A percentile compares a stretch with the other conserved stretches of the same genome.
phyloP scores from a whole-genome alignment of 2,113 vertebrate species.

The Stegostoma tigrinum region DNA sequence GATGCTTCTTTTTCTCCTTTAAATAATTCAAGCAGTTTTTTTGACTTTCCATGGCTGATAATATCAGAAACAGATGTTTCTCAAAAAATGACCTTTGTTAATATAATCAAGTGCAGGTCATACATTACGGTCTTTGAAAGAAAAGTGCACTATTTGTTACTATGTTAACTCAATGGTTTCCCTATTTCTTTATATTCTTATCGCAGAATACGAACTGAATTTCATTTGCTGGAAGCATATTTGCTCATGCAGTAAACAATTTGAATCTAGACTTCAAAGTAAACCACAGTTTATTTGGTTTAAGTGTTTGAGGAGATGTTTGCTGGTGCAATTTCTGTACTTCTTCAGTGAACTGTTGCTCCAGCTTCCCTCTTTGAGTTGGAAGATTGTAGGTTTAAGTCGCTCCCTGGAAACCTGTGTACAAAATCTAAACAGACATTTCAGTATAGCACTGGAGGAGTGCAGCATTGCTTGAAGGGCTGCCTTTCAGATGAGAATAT shows the following conservation, averaged over 20 bases:
- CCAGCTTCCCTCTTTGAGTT: not conserved
- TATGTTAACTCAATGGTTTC: not conserved
- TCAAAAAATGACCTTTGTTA: not conserved
- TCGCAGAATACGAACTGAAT: not conserved
- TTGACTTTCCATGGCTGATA: not conserved
- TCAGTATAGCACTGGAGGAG: not conserved
- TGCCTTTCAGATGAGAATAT: not conserved
- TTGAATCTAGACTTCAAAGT: not conserved
- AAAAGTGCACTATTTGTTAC: not conserved
- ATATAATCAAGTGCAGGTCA: not conserved
- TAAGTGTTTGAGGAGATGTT: not conserved
- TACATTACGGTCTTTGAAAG: not conserved
- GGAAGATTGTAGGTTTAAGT: not conserved
- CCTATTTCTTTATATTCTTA: not conserved
- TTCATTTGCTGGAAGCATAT: not conserved
- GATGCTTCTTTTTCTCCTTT: not conserved
- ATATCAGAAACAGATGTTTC: slow-evolving; percentile 18
- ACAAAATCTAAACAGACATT: not conserved
- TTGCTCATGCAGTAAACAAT: not conserved
- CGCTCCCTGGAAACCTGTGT: not conserved
- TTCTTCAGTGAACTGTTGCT: not conserved
- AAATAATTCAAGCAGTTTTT: not conserved
- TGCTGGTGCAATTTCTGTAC: not conserved
- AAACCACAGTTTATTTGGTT: not conserved
- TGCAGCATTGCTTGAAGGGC: not conserved